These are phyloP conservation scores for Herpailurus yagouaroundi DNA, from an alignment of 2,113 vertebrate genomes.

Conservation along the genomic window DNA sequence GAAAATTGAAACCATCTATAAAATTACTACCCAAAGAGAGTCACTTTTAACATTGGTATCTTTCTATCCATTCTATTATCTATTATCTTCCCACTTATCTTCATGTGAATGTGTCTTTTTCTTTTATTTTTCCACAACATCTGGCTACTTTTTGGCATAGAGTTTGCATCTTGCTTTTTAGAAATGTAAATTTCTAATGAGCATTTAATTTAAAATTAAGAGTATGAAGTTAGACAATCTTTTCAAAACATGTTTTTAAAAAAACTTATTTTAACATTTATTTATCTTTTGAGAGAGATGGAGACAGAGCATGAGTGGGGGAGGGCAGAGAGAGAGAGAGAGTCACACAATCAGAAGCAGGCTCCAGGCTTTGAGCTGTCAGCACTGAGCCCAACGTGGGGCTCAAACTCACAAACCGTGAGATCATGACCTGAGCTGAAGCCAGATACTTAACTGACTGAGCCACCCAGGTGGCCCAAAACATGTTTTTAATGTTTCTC, in stretches of 20 bases:
- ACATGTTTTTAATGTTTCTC: slow-evolving; percentile 7
- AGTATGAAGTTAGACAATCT: neutral
- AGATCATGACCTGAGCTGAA: no score
- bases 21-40: neutral
- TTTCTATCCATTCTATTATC: neutral
- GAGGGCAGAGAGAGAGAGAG: no score
- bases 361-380: no score
- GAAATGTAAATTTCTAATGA: neutral
- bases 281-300: no score
- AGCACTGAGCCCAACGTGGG: no score
- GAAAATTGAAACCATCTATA: neutral
- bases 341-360: no score
- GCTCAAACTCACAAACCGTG: no score
- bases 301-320: no score
- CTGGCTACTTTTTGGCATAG: neutral
- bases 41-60: neutral
- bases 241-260: slow-evolving; percentile 20
- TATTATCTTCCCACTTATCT: neutral
- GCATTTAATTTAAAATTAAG: slow-evolving; percentile 40
- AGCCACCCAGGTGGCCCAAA: neutral
- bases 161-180: neutral
- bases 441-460: no score
- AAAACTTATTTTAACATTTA: no score
- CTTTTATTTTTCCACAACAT: neutral
- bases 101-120: neutral